Base-by-base conservation (phyloP, 2,113 vertebrate species). In the Cyprinodon brontotheroides region DNA sequence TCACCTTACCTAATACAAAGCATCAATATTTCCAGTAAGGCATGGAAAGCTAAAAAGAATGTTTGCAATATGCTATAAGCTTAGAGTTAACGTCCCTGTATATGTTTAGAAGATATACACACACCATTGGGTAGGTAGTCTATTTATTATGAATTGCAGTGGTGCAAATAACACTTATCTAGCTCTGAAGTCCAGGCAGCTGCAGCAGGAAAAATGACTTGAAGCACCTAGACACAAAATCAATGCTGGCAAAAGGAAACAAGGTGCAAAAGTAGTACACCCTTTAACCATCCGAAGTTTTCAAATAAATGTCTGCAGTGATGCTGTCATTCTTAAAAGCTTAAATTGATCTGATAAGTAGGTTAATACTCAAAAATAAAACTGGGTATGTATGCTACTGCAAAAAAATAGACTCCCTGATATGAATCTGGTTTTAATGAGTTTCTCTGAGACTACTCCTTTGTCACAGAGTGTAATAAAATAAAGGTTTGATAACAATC, bases 341-440 rank as follows among this genome's bases (percentile, higher is more conserved):
- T 68, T 68, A 57, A 65, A 75, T 11, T n/a, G 41, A 76, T 83
- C 29, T 70, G 75, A 81, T 82, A 72, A 80, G 74, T 40, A 72
- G 57, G 40, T 17, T 15, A 48, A 68, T 71, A 41, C 70, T 80
- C 77, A 79, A 82, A 75, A 72, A 80, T 84, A 76, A 70, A 20
- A 39, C 50, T 8, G 22, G 39, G 74, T 40, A 65, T 63, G 72
- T 74, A 62, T 74, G 63, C 71, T 77, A 84, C 80, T 86, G 12
- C 29, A 75, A 41, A 48, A 50, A 83, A 84, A 86, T 61, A 82
- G 45, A 74, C 29, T 38, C 22, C 20, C 20, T 64, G 86, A 90
- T 91, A 89, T 70, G 70, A 83, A 89, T 90, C 87, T 91, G 53
- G 65, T 82, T 85, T 89, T 90, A 90, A 91, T 77, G 72, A 84